phyloP scores from a whole-genome alignment of 1,140 invertebrate species.

The Oreohelix idahoensis region DNA sequence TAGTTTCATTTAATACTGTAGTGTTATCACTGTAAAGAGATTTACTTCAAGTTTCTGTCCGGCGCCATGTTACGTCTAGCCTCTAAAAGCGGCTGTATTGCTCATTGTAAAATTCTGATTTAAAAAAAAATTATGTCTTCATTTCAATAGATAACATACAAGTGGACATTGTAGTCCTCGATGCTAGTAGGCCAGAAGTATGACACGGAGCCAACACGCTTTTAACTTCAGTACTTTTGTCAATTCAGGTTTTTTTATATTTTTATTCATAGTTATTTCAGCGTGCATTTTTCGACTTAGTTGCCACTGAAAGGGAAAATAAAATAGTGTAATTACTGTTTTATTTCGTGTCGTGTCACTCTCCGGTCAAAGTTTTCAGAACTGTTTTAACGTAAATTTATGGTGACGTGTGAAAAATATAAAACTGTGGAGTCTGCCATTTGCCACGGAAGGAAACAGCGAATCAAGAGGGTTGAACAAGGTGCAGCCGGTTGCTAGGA shows the following conservation, averaged over 20 bases:
- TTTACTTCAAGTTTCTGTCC: background rate
- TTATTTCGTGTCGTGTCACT: background rate
- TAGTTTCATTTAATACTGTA: no score
- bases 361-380: conserved; percentile 3
- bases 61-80: background rate
- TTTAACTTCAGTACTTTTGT: background rate
- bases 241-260: background rate
- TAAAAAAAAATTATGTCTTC: background rate
- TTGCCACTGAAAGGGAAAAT: background rate
- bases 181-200: background rate
- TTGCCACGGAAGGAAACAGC: background rate
- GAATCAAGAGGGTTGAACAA: conserved; percentile 17
- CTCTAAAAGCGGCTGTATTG: background rate
- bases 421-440: conserved; percentile 4
- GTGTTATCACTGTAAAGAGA: background rate
- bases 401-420: conserved; percentile 12
- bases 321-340: background rate
- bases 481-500: background rate
- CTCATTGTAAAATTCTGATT: background rate
- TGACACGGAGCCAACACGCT: background rate
- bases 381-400: conserved; percentile 13
- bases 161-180: background rate
- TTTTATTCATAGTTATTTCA: conserved; percentile 2
- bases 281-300: conserved; percentile 3
- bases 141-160: background rate